Evolutionary conservation across 2,888 invertebrate genomes (phyloP).

Genomic region (Thalpophila matura): DNA sequence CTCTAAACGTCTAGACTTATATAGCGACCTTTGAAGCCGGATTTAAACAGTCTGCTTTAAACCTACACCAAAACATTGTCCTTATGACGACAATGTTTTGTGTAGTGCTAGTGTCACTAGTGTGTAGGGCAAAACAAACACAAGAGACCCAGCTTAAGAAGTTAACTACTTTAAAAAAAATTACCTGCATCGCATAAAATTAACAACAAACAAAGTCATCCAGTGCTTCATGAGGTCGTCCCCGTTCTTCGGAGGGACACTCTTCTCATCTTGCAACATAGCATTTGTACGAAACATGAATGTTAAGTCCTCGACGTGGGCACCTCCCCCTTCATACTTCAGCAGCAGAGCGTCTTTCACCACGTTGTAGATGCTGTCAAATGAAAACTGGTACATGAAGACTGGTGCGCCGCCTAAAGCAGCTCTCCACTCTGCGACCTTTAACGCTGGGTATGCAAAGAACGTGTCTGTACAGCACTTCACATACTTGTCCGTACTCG

Average conservation of each 20-base stretch:
- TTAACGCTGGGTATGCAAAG: slow-evolving; percentile 66
- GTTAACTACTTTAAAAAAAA: no score
- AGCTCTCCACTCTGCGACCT: slow-evolving; percentile 59
- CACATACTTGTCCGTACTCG: slow-evolving; percentile 51
- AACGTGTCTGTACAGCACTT: slow-evolving; percentile 54
- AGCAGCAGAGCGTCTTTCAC: slow-evolving; percentile 70
- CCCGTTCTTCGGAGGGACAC: slow-evolving; percentile 31
- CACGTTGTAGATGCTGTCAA: slow-evolving; percentile 79
- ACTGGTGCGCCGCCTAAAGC: slow-evolving; percentile 70
- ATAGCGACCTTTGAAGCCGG: no score
- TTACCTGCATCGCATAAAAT: slow-evolving; percentile 57
- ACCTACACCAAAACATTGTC: no score
- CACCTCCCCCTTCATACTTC: slow-evolving; percentile 71
- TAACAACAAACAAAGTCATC: slow-evolving; percentile 56
- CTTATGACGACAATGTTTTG: no score
- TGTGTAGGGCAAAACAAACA: no score
- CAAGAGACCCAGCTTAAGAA: no score
- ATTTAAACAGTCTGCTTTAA: no score
- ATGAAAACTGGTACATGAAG: slow-evolving; percentile 86
- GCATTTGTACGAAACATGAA: slow-evolving; percentile 77
- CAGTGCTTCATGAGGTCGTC: slow-evolving; percentile 62
- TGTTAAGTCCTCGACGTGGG: slow-evolving; percentile 86
- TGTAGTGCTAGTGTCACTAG: no score
- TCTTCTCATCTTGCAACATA: slow-evolving; percentile 34
- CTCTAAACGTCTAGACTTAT: no score